Evolutionary conservation across 2,113 vertebrate species (phyloP).

Genomic region (Bambusicola thoracicus): DNA sequence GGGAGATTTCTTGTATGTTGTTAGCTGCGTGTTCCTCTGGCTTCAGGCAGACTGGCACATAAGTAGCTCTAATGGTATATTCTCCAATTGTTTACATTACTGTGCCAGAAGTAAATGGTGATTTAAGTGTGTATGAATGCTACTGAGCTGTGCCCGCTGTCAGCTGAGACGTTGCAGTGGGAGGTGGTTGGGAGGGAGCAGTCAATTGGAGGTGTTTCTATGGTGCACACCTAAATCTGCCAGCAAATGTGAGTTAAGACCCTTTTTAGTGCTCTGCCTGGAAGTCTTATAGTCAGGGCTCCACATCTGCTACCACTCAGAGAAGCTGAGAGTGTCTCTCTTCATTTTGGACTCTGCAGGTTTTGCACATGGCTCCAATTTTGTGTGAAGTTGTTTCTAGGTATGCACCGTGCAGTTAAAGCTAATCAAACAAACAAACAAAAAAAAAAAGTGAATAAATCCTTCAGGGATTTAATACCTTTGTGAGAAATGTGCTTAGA

Average conservation of each 20-base stretch:
- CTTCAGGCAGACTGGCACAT: background rate
- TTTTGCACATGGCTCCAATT: slow-evolving; percentile 6
- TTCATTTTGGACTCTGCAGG: background rate
- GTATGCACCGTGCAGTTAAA: background rate
- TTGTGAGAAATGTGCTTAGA: background rate
- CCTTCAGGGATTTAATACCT: background rate
- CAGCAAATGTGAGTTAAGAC: slow-evolving; percentile 5
- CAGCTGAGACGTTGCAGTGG: background rate
- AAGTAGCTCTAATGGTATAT: background rate
- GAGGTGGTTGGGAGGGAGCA: background rate
- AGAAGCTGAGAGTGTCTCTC: background rate
- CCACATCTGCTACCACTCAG: slow-evolving; percentile 39
- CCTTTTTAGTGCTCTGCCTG: slow-evolving; percentile 13
- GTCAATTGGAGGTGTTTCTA: slow-evolving; percentile 6
- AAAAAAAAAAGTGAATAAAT: background rate
- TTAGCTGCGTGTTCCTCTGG: background rate
- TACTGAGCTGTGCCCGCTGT: background rate
- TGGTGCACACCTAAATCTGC: slow-evolving; percentile 8
- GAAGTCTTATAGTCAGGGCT: background rate
- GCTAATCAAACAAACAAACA: background rate
- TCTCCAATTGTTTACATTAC: background rate
- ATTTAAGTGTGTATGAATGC: background rate
- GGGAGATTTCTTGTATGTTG: background rate
- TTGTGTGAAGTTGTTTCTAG: slow-evolving; percentile 11
- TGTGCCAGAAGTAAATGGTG: background rate